phyloP scores from a whole-genome alignment of 2,113 vertebrate species.

The Apistogramma diplotaenia region DNA sequence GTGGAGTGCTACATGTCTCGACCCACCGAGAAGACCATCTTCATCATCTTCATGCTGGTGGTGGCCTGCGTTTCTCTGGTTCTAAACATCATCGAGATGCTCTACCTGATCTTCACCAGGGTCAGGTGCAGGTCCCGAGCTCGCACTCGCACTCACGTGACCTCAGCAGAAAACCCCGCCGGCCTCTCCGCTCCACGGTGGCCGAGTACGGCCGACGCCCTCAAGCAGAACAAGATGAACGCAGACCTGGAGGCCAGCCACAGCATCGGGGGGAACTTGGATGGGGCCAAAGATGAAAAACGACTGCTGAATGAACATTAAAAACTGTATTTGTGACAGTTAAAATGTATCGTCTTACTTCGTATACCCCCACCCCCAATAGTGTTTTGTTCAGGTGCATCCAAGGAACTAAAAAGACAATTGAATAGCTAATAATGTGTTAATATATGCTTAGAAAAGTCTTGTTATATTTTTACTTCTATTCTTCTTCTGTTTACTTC shows the following conservation, averaged over 20 bases:
- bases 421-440: not conserved
- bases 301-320: slow-evolving; percentile 51
- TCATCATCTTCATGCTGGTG: slow-evolving; percentile 84
- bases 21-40: slow-evolving; percentile 85
- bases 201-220: not conserved
- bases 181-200: slow-evolving; percentile 18
- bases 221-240: slow-evolving; percentile 74
- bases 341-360: not conserved
- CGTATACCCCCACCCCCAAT: too few species aligned
- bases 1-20: slow-evolving; percentile 86
- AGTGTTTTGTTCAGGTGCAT: not conserved
- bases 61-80: slow-evolving; percentile 78
- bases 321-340: not conserved
- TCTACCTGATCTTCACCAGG: slow-evolving; percentile 75
- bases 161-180: slow-evolving; percentile 27
- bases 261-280: slow-evolving; percentile 63
- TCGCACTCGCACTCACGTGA: not conserved
- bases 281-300: slow-evolving; percentile 74
- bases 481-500: not conserved
- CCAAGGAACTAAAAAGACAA: not conserved
- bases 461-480: not conserved
- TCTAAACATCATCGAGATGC: slow-evolving; percentile 75
- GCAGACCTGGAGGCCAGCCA: slow-evolving; percentile 59
- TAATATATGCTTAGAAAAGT: not conserved
- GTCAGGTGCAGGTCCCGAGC: slow-evolving; percentile 41